Conservation (phyloP, 30 jellyfish, hydroid and myxozoan genomes). For the Morbakka virulenta region DNA sequence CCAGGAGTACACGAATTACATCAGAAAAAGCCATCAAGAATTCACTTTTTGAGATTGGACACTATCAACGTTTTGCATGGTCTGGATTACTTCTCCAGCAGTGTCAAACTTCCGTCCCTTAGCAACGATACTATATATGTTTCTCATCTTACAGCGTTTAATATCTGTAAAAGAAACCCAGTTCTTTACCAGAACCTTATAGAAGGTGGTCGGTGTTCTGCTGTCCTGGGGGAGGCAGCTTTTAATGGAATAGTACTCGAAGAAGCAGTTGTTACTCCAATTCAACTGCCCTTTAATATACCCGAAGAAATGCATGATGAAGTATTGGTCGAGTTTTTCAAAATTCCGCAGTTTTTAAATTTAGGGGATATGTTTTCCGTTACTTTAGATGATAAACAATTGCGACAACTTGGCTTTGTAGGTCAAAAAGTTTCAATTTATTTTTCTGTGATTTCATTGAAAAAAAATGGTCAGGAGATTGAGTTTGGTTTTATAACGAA, state of each 20-base stretch:
- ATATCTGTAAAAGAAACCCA: not conserved
- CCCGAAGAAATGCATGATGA: not conserved
- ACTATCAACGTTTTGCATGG: not conserved
- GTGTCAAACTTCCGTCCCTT: not conserved
- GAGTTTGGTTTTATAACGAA: not conserved
- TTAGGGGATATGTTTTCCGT: not conserved
- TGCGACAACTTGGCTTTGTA: not conserved
- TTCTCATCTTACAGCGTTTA: not conserved
- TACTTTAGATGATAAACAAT: not conserved
- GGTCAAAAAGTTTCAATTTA: not conserved
- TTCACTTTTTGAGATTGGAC: not conserved
- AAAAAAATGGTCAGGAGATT: not conserved
- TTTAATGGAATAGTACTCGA: not conserved
- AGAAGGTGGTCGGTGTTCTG: not conserved
- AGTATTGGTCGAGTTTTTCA: not conserved
- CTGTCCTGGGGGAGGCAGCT: not conserved
- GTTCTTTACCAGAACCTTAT: not conserved
- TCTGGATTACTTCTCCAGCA: not conserved
- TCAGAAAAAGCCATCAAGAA: not conserved
- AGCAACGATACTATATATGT: not conserved
- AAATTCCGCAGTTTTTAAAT: not conserved
- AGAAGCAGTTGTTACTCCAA: not conserved
- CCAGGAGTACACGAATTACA: not conserved
- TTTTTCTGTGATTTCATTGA: not conserved
- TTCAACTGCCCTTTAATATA: not conserved